Percentiles rank a stretch among this genome's conserved stretches.
Evolutionary conservation across 2,113 vertebrate species (phyloP).

Genomic region (Calidris pugnax): DNA sequence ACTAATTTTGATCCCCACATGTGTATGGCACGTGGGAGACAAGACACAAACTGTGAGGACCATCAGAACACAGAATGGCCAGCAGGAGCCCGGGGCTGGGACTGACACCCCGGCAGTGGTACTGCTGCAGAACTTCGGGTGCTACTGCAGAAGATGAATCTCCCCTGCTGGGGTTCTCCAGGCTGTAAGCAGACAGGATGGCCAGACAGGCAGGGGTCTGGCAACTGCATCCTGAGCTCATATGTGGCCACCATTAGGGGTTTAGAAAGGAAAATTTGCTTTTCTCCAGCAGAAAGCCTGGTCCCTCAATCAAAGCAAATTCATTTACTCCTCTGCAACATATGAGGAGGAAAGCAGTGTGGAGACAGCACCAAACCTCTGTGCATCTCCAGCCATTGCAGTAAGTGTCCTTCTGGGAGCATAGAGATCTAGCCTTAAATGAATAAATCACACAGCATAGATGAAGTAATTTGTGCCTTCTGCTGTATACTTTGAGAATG

Average conservation of each 20-base stretch:
- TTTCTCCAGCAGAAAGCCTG: background rate
- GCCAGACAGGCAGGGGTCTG: background rate
- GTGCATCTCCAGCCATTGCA: background rate
- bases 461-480: background rate
- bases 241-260: fast-evolving
- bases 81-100: background rate
- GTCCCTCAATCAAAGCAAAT: background rate
- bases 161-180: background rate
- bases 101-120: background rate
- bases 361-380: background rate
- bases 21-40: fast-evolving
- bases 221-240: background rate
- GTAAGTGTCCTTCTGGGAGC: background rate
- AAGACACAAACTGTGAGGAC: fast-evolving
- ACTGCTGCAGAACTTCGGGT: background rate
- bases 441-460: background rate
- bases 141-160: background rate
- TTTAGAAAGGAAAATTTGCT: background rate
- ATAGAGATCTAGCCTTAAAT: background rate
- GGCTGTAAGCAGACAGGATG: background rate
- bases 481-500: background rate
- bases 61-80: fast-evolving
- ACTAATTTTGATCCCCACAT: background rate
- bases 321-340: background rate
- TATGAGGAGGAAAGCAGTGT: fast-evolving